Conservation (phyloP, 2,797 vertebrate species). For the Lepidocolaptes lacrymiger region DNA sequence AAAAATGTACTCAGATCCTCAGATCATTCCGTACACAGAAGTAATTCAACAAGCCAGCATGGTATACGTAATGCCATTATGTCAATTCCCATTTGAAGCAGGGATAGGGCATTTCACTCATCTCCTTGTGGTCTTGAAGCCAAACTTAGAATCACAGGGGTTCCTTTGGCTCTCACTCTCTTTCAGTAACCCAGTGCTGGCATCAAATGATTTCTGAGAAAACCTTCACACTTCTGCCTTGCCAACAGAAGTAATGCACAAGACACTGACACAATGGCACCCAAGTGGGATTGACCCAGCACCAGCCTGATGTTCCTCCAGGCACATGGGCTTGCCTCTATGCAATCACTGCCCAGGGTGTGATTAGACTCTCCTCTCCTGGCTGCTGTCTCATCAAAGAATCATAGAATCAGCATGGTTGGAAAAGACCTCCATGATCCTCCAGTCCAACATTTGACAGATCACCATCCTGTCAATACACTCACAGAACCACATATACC, state of each 20-base stretch:
- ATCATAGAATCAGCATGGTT: neutral
- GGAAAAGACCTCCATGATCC: neutral
- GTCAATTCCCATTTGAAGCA: neutral
- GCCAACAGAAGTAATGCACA: neutral
- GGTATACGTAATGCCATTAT: neutral
- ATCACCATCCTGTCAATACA: neutral
- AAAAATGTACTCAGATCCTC: neutral
- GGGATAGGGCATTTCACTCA: neutral
- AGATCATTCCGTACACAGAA: neutral
- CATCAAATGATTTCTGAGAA: neutral
- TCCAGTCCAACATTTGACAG: neutral
- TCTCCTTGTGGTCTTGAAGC: neutral
- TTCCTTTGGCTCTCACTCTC: neutral
- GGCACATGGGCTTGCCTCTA: neutral
- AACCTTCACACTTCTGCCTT: neutral
- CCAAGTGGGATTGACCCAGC: neutral
- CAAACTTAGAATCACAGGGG: neutral
- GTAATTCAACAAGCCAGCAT: neutral
- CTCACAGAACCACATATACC: neutral
- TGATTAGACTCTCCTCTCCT: neutral
- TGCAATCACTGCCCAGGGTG: neutral
- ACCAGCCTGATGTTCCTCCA: neutral
- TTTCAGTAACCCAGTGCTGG: neutral
- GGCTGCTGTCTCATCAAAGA: neutral
- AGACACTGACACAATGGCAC: neutral